phyloP scores from a whole-genome alignment of 2,113 vertebrate genomes.

The Chlamydotis undulata region DNA sequence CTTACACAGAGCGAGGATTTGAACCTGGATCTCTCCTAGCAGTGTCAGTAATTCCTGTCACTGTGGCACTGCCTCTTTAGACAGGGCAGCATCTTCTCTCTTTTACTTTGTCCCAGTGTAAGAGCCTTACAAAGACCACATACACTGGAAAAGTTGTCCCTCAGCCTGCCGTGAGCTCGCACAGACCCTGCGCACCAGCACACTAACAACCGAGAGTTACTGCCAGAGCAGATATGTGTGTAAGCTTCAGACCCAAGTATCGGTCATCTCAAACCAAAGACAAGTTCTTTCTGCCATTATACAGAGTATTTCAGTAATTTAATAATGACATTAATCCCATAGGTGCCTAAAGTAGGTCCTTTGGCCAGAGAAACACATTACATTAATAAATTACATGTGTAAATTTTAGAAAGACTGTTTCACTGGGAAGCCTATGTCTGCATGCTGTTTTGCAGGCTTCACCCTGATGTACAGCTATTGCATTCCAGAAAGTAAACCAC shows the following conservation, averaged over 20 bases:
- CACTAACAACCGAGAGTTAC: rapidly evolving
- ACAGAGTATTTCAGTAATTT: neutral
- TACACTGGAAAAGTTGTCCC: neutral
- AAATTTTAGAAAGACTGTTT: neutral
- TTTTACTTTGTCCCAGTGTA: neutral
- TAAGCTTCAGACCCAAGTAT: neutral
- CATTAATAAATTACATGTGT: neutral
- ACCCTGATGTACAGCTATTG: neutral
- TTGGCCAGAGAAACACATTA: neutral
- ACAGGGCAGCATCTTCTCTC: neutral
- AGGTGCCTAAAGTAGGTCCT: neutral
- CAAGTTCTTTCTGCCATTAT: neutral
- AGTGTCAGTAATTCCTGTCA: neutral
- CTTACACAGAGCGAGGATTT: neutral
- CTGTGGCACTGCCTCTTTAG: neutral
- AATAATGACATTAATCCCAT: neutral
- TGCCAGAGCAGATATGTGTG: neutral
- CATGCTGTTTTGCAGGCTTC: neutral
- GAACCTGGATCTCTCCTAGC: neutral
- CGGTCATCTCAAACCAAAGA: neutral
- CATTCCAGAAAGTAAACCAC: neutral
- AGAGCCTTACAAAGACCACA: neutral
- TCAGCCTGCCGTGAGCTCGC: neutral
- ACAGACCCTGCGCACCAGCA: rapidly evolving
- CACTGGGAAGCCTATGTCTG: neutral